Percentiles rank a stretch among this genome's conserved stretches.
These are phyloP conservation scores for Rhynchotus rufescens DNA, from an alignment of 2,797 vertebrate species.

Conservation along the genomic window DNA sequence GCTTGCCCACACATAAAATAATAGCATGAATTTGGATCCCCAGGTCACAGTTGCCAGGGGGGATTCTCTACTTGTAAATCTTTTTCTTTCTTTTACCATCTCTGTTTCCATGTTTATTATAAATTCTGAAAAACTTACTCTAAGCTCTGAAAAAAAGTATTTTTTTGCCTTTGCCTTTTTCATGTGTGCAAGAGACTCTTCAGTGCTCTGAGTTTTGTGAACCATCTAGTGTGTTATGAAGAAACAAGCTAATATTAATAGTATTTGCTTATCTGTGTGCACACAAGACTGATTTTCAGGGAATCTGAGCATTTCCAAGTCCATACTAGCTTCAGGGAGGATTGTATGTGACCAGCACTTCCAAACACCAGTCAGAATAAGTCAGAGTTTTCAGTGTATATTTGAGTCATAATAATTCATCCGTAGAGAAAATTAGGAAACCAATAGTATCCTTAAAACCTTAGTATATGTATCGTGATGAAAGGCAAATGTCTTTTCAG, in stretches of 20 bases:
- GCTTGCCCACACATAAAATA: background rate
- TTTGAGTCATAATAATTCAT: background rate
- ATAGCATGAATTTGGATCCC: background rate
- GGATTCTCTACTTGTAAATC: background rate
- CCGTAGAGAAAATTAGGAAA: background rate
- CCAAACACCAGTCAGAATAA: background rate
- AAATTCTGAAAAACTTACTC: background rate
- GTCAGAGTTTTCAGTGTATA: background rate
- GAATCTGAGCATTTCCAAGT: background rate
- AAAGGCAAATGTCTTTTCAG: constrained; percentile 19
- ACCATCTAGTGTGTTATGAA: background rate
- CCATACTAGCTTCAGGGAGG: background rate
- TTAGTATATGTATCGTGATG: background rate
- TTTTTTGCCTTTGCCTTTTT: background rate
- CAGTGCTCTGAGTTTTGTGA: background rate
- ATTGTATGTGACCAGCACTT: background rate
- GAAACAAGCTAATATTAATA: background rate
- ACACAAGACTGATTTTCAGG: background rate
- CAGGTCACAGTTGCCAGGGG: background rate
- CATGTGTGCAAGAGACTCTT: background rate
- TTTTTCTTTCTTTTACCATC: background rate
- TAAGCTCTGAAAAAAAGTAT: background rate
- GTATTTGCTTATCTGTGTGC: background rate
- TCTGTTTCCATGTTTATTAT: background rate
- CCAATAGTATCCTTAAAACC: background rate